Base-by-base conservation (phyloP, 2,797 vertebrate species). In the Oreonectes daqikongensis region DNA sequence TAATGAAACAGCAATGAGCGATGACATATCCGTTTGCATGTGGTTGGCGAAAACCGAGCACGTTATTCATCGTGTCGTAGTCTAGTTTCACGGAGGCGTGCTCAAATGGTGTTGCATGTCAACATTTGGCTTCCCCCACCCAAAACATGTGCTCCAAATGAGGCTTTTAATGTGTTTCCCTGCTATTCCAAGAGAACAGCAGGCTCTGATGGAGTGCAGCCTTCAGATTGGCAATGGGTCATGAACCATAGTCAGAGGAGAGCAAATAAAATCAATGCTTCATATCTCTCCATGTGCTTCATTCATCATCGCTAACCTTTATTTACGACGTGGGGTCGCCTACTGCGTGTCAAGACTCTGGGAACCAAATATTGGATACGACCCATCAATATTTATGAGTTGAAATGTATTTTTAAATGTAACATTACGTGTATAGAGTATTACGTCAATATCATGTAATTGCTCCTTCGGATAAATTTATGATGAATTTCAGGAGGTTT, bases 141-240 rank as follows among this genome's bases (percentile, higher is more conserved):
- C 59, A 30, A 79, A 81, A 79, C 77, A 85, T 84, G 70, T 82
- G 81, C 69, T 82, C 69, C 69, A 84, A 84, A 85, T 78, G 82
- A 84, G 68, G 75, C 83, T 69, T 69, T 79, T 84, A 85, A 85
- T 85, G 75, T 52, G 61, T 84, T 82, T 84, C 72, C 75, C 55
- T 77, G 77, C 55, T 79, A 77, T 82, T 83, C 73, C 77, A 78
- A 67, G 60, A 72, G 69, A 64, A 26, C 72, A 61, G 80, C 35
- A 35, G 64, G 73, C 61, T 77, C 80, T 78, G 79, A 72, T 78
- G 40, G 70, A 85, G 78, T 78, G 52, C 73, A 78, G 80, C 82
- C 81, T 81, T 76, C 63, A 73, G 75, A 78, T 77, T 82, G 79
- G 81, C 81, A 72, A 78, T 53, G 70, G 81, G 79, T 83, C 81